Conservation (phyloP, 1,140 invertebrate species). For the Drosophila ficusphila region DNA sequence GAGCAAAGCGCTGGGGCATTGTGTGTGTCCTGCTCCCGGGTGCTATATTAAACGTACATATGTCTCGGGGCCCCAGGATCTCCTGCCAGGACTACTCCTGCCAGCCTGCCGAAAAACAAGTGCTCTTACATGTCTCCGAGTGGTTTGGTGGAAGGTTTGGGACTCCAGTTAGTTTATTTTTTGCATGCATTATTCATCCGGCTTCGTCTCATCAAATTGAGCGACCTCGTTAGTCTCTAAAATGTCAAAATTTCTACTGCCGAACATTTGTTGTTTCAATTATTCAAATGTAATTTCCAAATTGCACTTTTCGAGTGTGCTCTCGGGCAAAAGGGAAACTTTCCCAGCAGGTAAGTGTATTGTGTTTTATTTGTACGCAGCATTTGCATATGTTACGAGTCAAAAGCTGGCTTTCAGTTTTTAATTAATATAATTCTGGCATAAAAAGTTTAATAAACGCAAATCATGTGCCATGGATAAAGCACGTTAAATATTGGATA, state of each 20-base stretch:
- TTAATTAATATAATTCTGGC: neutral
- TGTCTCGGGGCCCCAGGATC: slow-evolving; percentile 44
- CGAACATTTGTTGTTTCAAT: slow-evolving; percentile 78
- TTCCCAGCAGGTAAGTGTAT: neutral
- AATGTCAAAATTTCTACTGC: slow-evolving; percentile 71
- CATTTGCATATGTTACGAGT: slow-evolving; percentile 2
- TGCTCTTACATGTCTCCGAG: slow-evolving; percentile 66
- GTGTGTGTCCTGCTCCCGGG: slow-evolving; percentile 46
- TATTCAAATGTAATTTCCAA: slow-evolving; percentile 78
- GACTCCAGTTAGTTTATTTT: slow-evolving; percentile 64
- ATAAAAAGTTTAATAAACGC: neutral
- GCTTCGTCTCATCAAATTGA: slow-evolving; percentile 76
- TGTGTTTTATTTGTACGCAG: slow-evolving; percentile 13
- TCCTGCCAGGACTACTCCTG: neutral
- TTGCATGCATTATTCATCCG: slow-evolving; percentile 72
- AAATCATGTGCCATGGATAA: neutral
- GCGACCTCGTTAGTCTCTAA: slow-evolving; percentile 65
- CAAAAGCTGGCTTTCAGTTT: neutral
- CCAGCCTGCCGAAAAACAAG: slow-evolving; percentile 48
- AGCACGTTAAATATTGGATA: neutral
- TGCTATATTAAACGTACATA: slow-evolving; percentile 79
- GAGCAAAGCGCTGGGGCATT: slow-evolving; percentile 61
- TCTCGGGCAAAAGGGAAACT: neutral
- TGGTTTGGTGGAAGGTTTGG: slow-evolving; percentile 36
- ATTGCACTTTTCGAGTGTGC: slow-evolving; percentile 50